Base-by-base conservation (phyloP, 2,888 invertebrate species). In the Agapetus fuscipes region DNA sequence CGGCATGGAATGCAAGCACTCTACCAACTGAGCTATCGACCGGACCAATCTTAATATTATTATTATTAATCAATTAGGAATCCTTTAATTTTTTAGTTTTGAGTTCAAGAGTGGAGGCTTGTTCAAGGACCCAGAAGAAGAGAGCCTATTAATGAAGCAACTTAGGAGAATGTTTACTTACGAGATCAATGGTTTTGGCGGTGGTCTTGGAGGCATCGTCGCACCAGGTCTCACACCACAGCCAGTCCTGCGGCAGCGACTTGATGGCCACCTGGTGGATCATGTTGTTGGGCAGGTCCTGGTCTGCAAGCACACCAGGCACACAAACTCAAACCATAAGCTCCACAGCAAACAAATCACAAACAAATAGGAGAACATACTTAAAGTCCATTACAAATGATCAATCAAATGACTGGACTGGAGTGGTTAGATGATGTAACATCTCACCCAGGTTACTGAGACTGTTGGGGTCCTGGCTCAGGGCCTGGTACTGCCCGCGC, bases 201-300 rank as follows among this genome's bases (percentile, higher is more conserved):
- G 76, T 74, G 50, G 75, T 70, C 60, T 97, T 94, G 1, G 90
- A 86, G 14, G 64, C 75, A 50, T 94, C 85, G 54, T 89, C 89
- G 59, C 98, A 98, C 98, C 98, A 98, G 0, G 98, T 99, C 69
- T 98, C 97, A 61, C 98, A 99, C 96, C 96, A 98, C 42, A 99
- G 68, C 98, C 98, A 99, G 59, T 98, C 97, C 59, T 98, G 97
- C 1, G 98, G 98, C 53, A 98, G 68, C 1, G 96, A 95, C 64
- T 97, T 98, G 50, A 98, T 96, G 4, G 89, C 81, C 38, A 95
- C 95, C 70, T 98, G 98, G 64, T 98, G 97, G 48, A 98, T 97
- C 98, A 99, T 98, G 62, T 99, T 99, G 65, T 99, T 98, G 1
- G 98, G 98, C 48, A 99, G 72, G 67, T 98, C 97, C 76, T 94